Evolutionary conservation across 1,140 invertebrate species (phyloP), one percentile per base, ranked within the genome.

Genomic region (Habropoda laboriosa): DNA sequence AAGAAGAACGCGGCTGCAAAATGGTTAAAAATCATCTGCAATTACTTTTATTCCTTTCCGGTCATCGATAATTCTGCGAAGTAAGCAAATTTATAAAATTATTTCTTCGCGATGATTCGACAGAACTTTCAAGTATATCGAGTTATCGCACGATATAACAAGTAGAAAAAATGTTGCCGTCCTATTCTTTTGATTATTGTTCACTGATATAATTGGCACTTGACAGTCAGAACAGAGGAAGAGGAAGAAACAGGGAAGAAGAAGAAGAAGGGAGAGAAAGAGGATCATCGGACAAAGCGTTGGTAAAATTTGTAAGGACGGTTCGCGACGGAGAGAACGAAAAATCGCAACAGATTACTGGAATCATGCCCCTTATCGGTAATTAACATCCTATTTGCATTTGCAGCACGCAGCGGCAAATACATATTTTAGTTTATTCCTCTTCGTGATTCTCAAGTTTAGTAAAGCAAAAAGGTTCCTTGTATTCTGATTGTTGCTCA

Each of bases 161-260:
- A 51, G n/a, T 51, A 24, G n/a, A 35, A 51, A 38, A 51, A 51
- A 35, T 13, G 45, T 67, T 8, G 30, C 32, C 12, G 21, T 67
- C 7, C 51, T 68, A 16, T 24, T 68, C n/a, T 35, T 49, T 68
- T 51, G n/a, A 51, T 68, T 68, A 35, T 68, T 68, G 66, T 68
- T 68, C 66, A 47, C 66, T 68, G 47, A 13, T 51, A 24, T 35
- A 49, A 68, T 68, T 68, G 66, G 66, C 66, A 68, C 66, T 68
- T 68, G 66, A 68, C 32, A 51, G 47, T 68, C 47, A 38, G 4
- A 68, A 51, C 32, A 24, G n/a, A n/a, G n/a, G n/a, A 51, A 51
- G 30, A 49, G 30, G 16, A 30, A 49, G 18, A 32, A 49, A 67
- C 40, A 67, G 7, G 35, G 42, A 35, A 35, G 5, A n/a, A 49